Evolutionary conservation across 2,113 vertebrate species (phyloP), one percentile per base, ranked within the genome.

Genomic region (Geothlypis trichas): DNA sequence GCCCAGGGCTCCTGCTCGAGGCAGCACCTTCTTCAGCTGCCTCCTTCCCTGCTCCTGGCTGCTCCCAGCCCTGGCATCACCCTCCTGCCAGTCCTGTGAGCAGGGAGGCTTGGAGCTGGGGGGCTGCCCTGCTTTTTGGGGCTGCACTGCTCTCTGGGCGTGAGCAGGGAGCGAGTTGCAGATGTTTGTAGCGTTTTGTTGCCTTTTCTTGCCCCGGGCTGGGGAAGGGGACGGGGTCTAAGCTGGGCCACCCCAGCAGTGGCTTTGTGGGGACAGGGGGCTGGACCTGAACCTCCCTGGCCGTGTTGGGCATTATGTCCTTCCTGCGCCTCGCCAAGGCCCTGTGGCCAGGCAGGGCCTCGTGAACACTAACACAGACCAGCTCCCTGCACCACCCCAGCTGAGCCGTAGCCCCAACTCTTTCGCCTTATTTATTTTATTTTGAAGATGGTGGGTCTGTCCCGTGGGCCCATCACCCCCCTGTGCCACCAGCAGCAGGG

Each of bases 351-450:
- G 83, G 95, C 91, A 85, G 86, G 84, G 74, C 65, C 18, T 51
- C 3, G 5, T 91, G 89, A 95, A 95, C 93, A 95, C 96, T 95
- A 95, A 92, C 13, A 16, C 63, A 85, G 90, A 24, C 52, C 42
- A 58, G 79, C 79, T 71, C 79, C 87, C 87, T 84, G 62, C 73
- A 19, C 61, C 83, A 2, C 69, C 86, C 94, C 82, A 62, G 96
- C 80, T 71, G 69, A 96, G 88, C 96, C 94, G 66, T 88, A 88
- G 92, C 92, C 85, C 59, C 19, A 31, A 11, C 33, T 77, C 86
- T 86, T 71, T 95, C 57, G 59, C 90, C 96, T 97, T 97, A 96
- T 97, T 97, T 97, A 97, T 97, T 97, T 57, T 76, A 97, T 97
- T 97, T 57, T 76, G 28, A 57, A 77, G 69, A 71, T 22, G 86